Base-by-base conservation (phyloP, 2,888 invertebrate genomes). In the Pterobdella sp. region DNA sequence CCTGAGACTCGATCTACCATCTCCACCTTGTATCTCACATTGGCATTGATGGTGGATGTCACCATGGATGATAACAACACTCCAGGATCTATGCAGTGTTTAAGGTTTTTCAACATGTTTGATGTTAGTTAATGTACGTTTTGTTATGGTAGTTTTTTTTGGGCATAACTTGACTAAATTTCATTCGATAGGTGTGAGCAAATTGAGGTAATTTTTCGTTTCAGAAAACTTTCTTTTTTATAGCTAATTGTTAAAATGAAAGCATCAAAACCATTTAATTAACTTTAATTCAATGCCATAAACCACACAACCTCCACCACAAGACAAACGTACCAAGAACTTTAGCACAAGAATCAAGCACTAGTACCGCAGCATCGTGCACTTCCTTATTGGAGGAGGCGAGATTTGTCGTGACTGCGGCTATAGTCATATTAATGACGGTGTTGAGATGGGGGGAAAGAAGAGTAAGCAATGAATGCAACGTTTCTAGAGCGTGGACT, bases 351-450 rank as follows among this genome's bases (percentile, higher is more conserved):
- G 78, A 73, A 74, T 82, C 79, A 35, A 83, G 78, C 49, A 81
- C 78, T 22, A 79, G 78, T 42, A 80, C 77, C 10, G 82, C 81
- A n/a, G 80, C 77, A 35, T 77, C 76, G 71, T 81, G 79, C 72
- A 83, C 82, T 35, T 83, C 83, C 60, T 78, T 79, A 76, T 83
- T 83, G 76, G 82, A 82, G 36, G 83, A 83, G 32, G 82, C 81
- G 63, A 83, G 78, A 76, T 83, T 83, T 14, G 65, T 10, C n/a
- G 81, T 79, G 10, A 82, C 79, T 49, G 80, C 80, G 29, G 79
- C 79, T 1, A 82, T 79, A 18, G 73, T 68, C 69, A 73, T 68
- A 42, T 60, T 73, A 42, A 73, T 42, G 60, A 82, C 81, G 35
- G 75, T 49, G 4, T 76, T 75, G 67, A 81, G 75, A 37, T 78